Evolutionary conservation across 2,113 vertebrate species (phyloP).

Genomic region (Beaufortia kweichowensis): DNA sequence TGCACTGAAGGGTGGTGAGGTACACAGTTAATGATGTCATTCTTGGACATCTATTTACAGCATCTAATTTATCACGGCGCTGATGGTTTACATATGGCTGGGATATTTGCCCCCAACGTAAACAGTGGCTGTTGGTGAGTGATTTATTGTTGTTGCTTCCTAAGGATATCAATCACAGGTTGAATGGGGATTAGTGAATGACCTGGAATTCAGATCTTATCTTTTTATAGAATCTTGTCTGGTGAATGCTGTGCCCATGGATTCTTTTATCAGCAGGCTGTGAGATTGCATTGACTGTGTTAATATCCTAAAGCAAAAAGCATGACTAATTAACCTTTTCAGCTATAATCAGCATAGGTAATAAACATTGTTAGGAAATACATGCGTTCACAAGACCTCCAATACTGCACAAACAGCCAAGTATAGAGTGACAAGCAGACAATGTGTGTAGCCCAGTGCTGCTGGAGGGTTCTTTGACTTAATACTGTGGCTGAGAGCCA

Average conservation of each 20-base stretch:
- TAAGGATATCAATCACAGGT: constrained; percentile 26
- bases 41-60: constrained; percentile 72
- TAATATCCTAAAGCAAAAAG: neutral
- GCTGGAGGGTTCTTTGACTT: neutral
- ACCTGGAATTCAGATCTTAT: constrained; percentile 46
- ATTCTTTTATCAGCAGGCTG: neutral
- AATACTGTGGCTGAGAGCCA: constrained; percentile 30
- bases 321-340: neutral
- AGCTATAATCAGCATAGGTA: neutral
- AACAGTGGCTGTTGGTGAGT: constrained; percentile 66
- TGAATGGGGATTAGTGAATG: constrained; percentile 23
- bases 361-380: neutral
- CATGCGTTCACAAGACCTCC: neutral
- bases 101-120: constrained; percentile 70
- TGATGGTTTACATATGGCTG: constrained; percentile 69
- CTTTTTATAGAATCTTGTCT: neutral
- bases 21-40: constrained; percentile 61
- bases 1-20: constrained; percentile 57
- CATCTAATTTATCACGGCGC: constrained; percentile 73
- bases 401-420: neutral
- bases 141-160: constrained; percentile 72
- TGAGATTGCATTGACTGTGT: neutral
- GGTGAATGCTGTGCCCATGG: neutral
- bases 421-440: neutral
- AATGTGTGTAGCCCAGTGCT: neutral